Base-by-base conservation (phyloP, 2,113 vertebrate species). In the Neotoma lepida region DNA sequence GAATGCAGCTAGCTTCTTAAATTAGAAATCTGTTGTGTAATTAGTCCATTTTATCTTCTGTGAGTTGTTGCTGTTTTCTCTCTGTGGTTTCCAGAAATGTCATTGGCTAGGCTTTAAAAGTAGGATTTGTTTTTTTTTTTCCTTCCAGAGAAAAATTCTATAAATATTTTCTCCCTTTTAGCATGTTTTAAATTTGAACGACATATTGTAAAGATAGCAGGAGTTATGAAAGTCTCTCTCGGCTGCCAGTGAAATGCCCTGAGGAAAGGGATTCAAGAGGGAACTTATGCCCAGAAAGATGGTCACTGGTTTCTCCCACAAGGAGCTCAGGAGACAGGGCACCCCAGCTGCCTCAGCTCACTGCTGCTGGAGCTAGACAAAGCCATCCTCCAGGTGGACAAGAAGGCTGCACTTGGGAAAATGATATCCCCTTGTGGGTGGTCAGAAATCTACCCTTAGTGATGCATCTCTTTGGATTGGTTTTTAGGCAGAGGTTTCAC, bases 191-290 rank as follows among this genome's bases (percentile, higher is more conserved):
- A 97, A 98, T 97, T 97, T 97, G 90, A 97, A 96, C 76, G 82
- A 92, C 97, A 95, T 56, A 94, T 94, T 85, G 95, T 96, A 97
- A 97, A 98, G 96, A 98, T 97, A 98, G 97, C 92, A 95, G 87
- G 94, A 96, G 95, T 94, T 97, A 97, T 77, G 93, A 95, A 98
- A 98, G 95, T 96, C 97, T 96, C 95, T 97, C 95, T 22, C 96
- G 97, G 97, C 97, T 95, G 95, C 97, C 98, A 97, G 94, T 14
- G 46, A 96, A 95, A 97, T 95, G 96, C 93, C n/a, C 39, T 96
- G 96, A 96, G 98, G 98, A 98, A 91, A 97, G 95, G 96, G 97
- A 98, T 97, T 97, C 96, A 96, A 97, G 93, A 97, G 96, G 94
- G 97, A 96, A 96, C 95, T 97, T 97, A 94, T 91, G 95, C 91